Evolutionary conservation across 1,140 invertebrate genomes (phyloP), one percentile per base, ranked within the genome.

Genomic region (Thaumetopoea pityocampa): DNA sequence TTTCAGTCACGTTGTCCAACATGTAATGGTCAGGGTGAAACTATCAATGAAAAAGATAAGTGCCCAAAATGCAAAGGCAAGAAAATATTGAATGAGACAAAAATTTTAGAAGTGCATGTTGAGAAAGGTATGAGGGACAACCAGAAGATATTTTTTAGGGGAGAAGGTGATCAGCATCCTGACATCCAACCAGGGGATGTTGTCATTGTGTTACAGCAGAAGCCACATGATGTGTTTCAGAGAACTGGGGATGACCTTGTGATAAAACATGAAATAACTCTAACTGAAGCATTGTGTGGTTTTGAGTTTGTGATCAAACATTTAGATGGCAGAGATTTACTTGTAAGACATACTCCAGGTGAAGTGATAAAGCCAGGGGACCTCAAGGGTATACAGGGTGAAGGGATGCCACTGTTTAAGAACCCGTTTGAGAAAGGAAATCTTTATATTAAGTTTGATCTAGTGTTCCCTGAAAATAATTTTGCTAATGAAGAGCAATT

Each of bases 281-380:
- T 98, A 16, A 93, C 93, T 1, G 96, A 98, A 78, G 93, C 96
- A 3, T 79, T 98, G 0, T 98, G 96, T 87, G 96, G 97, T 1
- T 96, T 97, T 74, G 85, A 86, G 26, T 88, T 97, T 65, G 88
- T 94, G 42, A 86, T 97, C 1, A 88, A 90, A 55, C 96, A 97
- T 77, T 86, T 98, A 29, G 96, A 98, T 85, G 93, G 93, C 1
- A 85, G 94, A 17, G 89, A 91, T 47, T 77, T 98, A 16, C 81
- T 95, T 19, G 86, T 98, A 14, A 89, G 85, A 68, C 90, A 91
- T 50, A 72, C 89, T 23, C 87, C 92, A 15, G 95, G 94, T 23
- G 86, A 92, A 44, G 89, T 95, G 4, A 89, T 95, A 38, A 90
- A 90, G 55, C 92, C 92, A 46, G 94, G 94, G 52, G 92, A 92